phyloP scores from a whole-genome alignment of 1,140 invertebrate species.

The Phortica variegata region DNA sequence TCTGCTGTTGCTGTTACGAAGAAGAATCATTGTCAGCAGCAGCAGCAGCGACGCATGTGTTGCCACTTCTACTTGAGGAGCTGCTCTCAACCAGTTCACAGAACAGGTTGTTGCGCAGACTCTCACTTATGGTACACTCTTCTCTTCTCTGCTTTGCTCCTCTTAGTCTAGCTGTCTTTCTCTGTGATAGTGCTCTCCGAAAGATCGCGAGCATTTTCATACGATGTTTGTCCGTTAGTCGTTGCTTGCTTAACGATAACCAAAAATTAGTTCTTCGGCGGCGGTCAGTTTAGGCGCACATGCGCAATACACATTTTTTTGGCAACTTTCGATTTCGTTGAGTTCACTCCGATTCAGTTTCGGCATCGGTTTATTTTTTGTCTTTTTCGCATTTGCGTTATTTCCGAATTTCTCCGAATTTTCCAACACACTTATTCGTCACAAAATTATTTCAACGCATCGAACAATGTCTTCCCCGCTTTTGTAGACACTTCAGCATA shows the following conservation, averaged over 20 bases:
- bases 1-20: background rate
- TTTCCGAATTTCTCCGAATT: conserved; percentile 13
- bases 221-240: background rate
- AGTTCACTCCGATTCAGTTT: conserved; percentile 3
- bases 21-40: background rate
- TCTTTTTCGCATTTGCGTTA: conserved; percentile 13
- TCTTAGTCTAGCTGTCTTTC: conserved; percentile 2
- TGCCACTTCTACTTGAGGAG: background rate
- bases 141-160: conserved; percentile 2
- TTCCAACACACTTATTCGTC: too few species aligned
- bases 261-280: conserved; percentile 55
- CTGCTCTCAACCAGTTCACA: conserved; percentile 25
- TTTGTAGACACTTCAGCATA: background rate
- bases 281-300: conserved; percentile 56
- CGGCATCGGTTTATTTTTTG: conserved; percentile 13
- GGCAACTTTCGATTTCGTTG: conserved; percentile 31
- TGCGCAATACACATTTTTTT: conserved; percentile 32
- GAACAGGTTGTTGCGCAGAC: conserved; percentile 1
- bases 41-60: background rate
- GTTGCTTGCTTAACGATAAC: conserved; percentile 32
- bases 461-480: conserved; percentile 4
- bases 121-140: background rate
- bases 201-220: conserved; percentile 18
- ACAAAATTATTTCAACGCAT: too few species aligned
- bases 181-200: background rate